Conservation (phyloP, 1,140 invertebrate species). For the Brachystomella parvula region DNA sequence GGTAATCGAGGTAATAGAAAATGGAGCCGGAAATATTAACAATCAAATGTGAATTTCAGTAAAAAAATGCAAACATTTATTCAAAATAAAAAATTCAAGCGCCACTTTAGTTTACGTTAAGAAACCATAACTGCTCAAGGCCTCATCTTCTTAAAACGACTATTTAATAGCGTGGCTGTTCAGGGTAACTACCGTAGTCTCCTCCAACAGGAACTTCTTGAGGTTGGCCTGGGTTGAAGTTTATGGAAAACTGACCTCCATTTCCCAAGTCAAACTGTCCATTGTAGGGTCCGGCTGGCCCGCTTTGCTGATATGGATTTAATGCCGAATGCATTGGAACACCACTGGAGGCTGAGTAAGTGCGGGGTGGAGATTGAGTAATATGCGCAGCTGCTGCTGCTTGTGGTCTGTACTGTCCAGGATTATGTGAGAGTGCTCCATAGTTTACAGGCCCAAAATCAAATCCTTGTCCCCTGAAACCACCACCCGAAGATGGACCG, state of each 20-base stretch:
- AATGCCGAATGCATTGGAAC: conserved; percentile 20
- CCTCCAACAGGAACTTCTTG: conserved; percentile 24
- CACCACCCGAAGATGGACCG: not conserved
- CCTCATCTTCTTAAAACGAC: too few species aligned
- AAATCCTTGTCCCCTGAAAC: conserved; percentile 5
- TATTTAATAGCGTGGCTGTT: not conserved
- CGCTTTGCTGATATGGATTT: conserved; percentile 27
- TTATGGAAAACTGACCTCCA: conserved; percentile 34
- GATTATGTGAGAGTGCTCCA: conserved; percentile 2
- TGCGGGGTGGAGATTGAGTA: not conserved
- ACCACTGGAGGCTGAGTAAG: not conserved
- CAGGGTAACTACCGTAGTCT: not conserved
- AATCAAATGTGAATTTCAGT: too few species aligned
- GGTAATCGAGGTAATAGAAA: too few species aligned
- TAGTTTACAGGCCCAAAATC: conserved; percentile 14
- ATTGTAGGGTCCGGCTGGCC: conserved; percentile 31
- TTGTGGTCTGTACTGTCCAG: not conserved
- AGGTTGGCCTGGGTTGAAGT: conserved; percentile 29
- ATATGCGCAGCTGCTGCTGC: not conserved
- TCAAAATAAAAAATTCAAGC: too few species aligned
- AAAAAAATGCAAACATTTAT: too few species aligned
- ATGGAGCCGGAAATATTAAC: too few species aligned
- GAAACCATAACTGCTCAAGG: not conserved
- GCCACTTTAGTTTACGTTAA: too few species aligned
- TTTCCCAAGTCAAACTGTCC: conserved; percentile 36